Evolutionary conservation across 2,113 vertebrate species (phyloP), one percentile per base, ranked within the genome.

Genomic region (Scatophagus argus): DNA sequence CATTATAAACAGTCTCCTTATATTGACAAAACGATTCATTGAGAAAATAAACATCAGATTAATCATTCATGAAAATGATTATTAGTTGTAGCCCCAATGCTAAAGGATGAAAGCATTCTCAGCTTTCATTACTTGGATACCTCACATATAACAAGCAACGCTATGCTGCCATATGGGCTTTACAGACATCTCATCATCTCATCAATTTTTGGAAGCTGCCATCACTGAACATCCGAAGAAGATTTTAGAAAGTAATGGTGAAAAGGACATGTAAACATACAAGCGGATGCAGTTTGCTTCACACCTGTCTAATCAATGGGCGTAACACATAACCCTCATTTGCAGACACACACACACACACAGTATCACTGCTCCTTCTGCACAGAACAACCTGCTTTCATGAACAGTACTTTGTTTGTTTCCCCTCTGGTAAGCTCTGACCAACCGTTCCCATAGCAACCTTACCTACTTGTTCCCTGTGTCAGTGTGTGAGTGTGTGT

Each of bases 391-490:
- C 86, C 89, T 87, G 86, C 83, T 92, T 91, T 93, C 84, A 91
- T 91, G 83, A 92, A 92, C 87, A 92, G 83, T 91, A 94, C 91
- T 93, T 94, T 93, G 93, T 94, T 94, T 94, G 93, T 93, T 94
- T 93, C 92, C 93, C 93, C 92, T 91, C 94, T 93, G 91, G 91
- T 94, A 94, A 94, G 94, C 89, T 91, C 92, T 88, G 91, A 92
- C 90, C 90, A 94, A 82, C 88, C 84, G 94, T 95, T 95, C 81
- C 94, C 92, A 95, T 95, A 87, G 93, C 92, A 94, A 95, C 94
- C 87, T 67, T 73, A 82, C 87, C 85, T 93, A 86, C 86, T 90
- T 80, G 77, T 81, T 90, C 82, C 66, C 61, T 67, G 74, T 82
- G 84, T 87, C 79, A 78, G 17, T 25, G 58, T n/a, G 67, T 55